Conservation (phyloP, 92 coral and sea anemone genomes). For the Parazoanthus darwini region DNA sequence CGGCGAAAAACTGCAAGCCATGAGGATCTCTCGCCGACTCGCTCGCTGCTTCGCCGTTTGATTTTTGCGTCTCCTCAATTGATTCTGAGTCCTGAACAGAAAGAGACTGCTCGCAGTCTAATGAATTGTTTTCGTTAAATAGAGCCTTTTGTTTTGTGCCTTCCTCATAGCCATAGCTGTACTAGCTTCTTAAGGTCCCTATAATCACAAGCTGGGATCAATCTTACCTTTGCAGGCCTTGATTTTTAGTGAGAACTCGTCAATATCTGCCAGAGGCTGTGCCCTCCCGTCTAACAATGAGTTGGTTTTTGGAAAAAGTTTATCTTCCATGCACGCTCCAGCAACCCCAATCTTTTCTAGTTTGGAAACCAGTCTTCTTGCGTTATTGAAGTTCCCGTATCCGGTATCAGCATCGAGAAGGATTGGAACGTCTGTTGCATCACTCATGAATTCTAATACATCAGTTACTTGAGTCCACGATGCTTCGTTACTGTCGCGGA, state of each 20-base stretch:
- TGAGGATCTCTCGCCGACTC: too few relatives aligned
- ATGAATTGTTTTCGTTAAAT: too few relatives aligned
- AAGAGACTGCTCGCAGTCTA: too few relatives aligned
- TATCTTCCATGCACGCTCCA: constrained; percentile 98
- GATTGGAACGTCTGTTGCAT: constrained; percentile 93
- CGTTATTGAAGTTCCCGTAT: constrained; percentile 97
- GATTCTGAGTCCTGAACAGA: too few relatives aligned
- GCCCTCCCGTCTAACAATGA: constrained; percentile 96
- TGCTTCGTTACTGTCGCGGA: constrained; percentile 97
- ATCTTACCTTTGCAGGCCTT: constrained; percentile 94
- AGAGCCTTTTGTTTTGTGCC: too few relatives aligned
- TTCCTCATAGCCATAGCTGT: too few relatives aligned
- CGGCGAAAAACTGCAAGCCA: too few relatives aligned
- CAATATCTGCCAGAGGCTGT: constrained; percentile 95
- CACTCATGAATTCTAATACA: constrained; percentile 98
- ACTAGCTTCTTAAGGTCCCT: too few relatives aligned
- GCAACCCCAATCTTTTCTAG: constrained; percentile 94
- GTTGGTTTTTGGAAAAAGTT: constrained; percentile 96
- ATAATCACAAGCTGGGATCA: not conserved
- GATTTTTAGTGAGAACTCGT: constrained; percentile 91
- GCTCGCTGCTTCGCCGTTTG: too few relatives aligned
- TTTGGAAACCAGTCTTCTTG: constrained; percentile 88
- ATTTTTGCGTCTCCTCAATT: too few relatives aligned
- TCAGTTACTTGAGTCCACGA: constrained; percentile 99
- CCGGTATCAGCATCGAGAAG: constrained; percentile 98